Base-by-base conservation (phyloP, 2,888 invertebrate species). In the Nesidiocoris tenuis region DNA sequence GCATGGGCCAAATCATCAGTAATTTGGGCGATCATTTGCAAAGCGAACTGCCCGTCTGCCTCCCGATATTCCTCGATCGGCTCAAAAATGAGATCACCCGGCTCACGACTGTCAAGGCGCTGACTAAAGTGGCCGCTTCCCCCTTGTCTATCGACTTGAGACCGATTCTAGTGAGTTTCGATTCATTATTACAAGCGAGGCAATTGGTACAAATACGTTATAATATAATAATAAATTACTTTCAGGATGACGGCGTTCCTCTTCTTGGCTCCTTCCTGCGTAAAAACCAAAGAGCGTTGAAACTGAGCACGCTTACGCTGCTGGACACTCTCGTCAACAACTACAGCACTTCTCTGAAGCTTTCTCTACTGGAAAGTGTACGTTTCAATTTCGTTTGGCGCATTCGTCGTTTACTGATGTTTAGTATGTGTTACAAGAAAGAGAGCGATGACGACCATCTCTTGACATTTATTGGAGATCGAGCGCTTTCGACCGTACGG, bases 51-150 rank as follows among this genome's bases (percentile, higher is more conserved):
- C 88, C 88, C 0, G 88, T 90, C 2, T 98, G 97, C 83, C 86
- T 99, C 79, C 97, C 98, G 5, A 92, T 99, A 82, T 95, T 99
- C 83, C 86, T 98, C 83, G 98, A 98, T 83, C 90, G 98, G 80
- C 86, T 99, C 74, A 91, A 92, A 79, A 98, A 99, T 83, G 99
- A 99, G 86, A 98, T 98, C 71, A 99, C 99, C 0, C 88, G 98
- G 22, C 87, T 98, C 54, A 97, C 97, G 2, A 95, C 98, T 1
- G 97, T 99, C 0, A 98, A 97, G 83, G 96, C 98, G 7, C 86
- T 98, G 12, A 96, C 95, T 3, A 94, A 95, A 86, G 93, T 98
- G 74, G 96, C 97, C 23, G 91, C 93, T 0, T 96, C 95, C 0
- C 94, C 95, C 0, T 84, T 97, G 59, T 89, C 91, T 78, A 92